Base-by-base conservation (phyloP, 2,888 invertebrate genomes). In the Andrena chrysosceles region DNA sequence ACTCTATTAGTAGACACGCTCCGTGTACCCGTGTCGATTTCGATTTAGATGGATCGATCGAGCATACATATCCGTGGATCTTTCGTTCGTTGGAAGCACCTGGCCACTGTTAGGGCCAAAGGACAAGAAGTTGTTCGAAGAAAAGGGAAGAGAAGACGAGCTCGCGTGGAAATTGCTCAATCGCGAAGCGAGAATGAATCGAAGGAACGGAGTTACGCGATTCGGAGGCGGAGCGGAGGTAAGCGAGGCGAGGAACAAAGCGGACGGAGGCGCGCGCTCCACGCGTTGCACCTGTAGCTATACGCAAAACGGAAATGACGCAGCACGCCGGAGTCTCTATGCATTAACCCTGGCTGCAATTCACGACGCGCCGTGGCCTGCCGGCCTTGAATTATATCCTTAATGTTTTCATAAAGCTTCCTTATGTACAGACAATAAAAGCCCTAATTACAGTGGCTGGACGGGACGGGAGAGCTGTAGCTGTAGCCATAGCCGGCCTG, bases 341-440 rank as follows among this genome's bases (percentile, higher is more conserved):
- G 85, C 83, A 84, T 87, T 86, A 87, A 87, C 87, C 81, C 80
- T 73, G 84, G 79, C 70, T 80, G 83, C 84, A 75, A 87, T 77
- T 77, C 84, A 73, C 81, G 70, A 49, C 64, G 74, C 76, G 71
- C 52, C 73, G 81, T 64, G 68, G 77, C 76, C 85, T 59, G 72
- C 80, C 83, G 87, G 89, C 90, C 91, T 91, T 89, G 90, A 91
- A 92, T 92, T 90, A 91, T 90, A 90, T 90, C 89, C 89, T 90
- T 89, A 92, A 92, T 92, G 90, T 91, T 92, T 92, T 92, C 91
- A 92, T 91, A 89, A 91, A 91, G 89, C 90, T 90, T 90, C 90
- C 87, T 88, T 88, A 88, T 86, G 89, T 89, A 89, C 91, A 87
- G 87, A 91, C 90, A 90, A 91, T 91, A 92, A 92, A 90, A 90